Evolutionary conservation across 2,797 vertebrate species (phyloP).

Genomic region (Novumbra hubbsi): DNA sequence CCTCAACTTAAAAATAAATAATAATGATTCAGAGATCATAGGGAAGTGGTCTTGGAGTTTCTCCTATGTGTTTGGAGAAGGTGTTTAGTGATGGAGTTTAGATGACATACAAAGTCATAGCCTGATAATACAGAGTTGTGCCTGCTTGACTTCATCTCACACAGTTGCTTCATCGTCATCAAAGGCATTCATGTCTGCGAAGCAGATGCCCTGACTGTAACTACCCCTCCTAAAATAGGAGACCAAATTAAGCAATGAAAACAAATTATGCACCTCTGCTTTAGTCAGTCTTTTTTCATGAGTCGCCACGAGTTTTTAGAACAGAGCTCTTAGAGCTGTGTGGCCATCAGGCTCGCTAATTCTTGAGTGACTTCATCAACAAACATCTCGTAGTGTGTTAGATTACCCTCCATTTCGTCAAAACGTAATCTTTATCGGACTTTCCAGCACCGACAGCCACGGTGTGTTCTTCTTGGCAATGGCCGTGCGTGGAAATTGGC

Average conservation of each 20-base stretch:
- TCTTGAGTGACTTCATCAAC: conserved; percentile 37
- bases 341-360: conserved; percentile 39
- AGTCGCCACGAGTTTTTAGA: conserved; percentile 17
- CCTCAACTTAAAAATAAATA: background rate
- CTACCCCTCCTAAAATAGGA: conserved; percentile 25
- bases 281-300: conserved; percentile 10
- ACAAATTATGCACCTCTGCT: background rate
- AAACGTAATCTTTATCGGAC: background rate
- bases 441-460: conserved; percentile 2
- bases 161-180: conserved; percentile 3
- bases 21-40: no score
- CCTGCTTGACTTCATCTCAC: background rate
- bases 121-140: background rate
- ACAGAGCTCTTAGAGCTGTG: conserved; percentile 7
- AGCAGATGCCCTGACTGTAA: conserved; percentile 22
- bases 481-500: background rate
- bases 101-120: no score
- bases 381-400: conserved; percentile 33
- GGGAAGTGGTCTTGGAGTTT: background rate
- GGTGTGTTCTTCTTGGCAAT: conserved; percentile 27
- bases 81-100: background rate
- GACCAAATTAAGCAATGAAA: conserved; percentile 22
- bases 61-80: background rate
- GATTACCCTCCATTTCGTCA: conserved; percentile 33
- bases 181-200: conserved; percentile 1